Conservation (phyloP, 23 tunicate genomes). For the Halocynthia aurantium region DNA sequence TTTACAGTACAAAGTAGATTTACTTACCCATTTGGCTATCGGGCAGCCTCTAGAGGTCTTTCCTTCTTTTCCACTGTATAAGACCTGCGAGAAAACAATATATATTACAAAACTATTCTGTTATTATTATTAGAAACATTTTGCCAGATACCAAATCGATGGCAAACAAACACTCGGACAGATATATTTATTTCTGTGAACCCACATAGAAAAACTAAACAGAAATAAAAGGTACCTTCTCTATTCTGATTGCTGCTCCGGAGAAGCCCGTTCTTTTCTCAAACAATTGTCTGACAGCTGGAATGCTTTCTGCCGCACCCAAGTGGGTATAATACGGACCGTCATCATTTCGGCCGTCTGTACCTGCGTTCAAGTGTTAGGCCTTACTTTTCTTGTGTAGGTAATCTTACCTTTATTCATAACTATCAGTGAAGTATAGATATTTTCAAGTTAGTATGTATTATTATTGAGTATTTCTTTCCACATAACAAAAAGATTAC, state of each 20-base stretch:
- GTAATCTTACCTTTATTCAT: too few species aligned
- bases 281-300: constrained; percentile 50
- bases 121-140: neutral
- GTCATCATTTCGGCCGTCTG: constrained; percentile 17
- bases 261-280: constrained; percentile 54
- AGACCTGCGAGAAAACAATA: constrained; percentile 20
- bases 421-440: too few species aligned
- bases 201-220: neutral
- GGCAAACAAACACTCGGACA: neutral
- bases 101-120: neutral
- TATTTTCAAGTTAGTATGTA: too few species aligned
- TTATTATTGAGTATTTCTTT: too few species aligned
- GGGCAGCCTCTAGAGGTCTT: constrained; percentile 85
- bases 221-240: constrained; percentile 34
- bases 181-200: neutral
- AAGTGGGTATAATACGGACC: constrained; percentile 95
- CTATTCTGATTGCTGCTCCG: constrained; percentile 74
- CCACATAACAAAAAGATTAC: too few species aligned
- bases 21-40: constrained; percentile 84
- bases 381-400: too few species aligned
- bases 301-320: constrained; percentile 42
- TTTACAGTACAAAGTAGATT: neutral
- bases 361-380: neutral
- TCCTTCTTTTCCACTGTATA: constrained; percentile 88
- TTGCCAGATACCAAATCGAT: neutral